These are phyloP conservation scores for Catonia carolina DNA, from an alignment of 2,888 invertebrate species.

Conservation along the genomic window DNA sequence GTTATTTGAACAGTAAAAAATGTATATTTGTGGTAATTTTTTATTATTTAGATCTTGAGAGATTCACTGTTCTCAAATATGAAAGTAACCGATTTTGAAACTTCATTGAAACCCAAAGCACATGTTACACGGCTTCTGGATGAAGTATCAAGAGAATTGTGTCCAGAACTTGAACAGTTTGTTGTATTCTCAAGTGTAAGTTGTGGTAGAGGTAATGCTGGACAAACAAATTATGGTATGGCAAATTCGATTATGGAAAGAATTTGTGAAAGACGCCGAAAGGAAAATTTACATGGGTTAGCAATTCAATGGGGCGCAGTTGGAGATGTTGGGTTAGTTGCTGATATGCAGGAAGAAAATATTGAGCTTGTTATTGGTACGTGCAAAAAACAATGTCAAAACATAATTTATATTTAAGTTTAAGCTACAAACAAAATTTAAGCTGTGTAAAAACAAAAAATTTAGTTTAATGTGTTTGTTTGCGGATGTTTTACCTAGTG, in stretches of 20 bases:
- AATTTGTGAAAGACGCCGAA: slow-evolving; percentile 66
- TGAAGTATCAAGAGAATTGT: slow-evolving; percentile 51
- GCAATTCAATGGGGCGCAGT: slow-evolving; percentile 92
- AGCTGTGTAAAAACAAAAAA: too few species aligned
- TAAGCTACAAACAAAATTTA: too few species aligned
- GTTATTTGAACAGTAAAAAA: too few species aligned
- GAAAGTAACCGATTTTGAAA: slow-evolving; percentile 57
- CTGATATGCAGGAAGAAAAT: slow-evolving; percentile 54
- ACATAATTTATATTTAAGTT: too few species aligned
- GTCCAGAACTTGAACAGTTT: slow-evolving; percentile 57
- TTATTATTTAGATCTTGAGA: too few species aligned
- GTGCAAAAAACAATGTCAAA: too few species aligned
- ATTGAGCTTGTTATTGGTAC: slow-evolving; percentile 57
- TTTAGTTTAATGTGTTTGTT: too few species aligned
- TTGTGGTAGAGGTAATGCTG: slow-evolving; percentile 87
- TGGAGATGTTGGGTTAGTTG: slow-evolving; percentile 68
- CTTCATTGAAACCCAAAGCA: slow-evolving; percentile 69
- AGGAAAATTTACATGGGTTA: slow-evolving; percentile 64
- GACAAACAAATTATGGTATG: slow-evolving; percentile 86
- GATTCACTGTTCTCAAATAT: slow-evolving; percentile 74
- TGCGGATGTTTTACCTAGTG: too few species aligned
- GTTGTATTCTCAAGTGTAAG: slow-evolving; percentile 88
- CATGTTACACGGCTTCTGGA: slow-evolving; percentile 72
- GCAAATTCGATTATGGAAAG: slow-evolving; percentile 60
- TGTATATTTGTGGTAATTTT: too few species aligned